These are phyloP conservation scores for Melanotaenia nigrans DNA, from an alignment of 2,797 vertebrate genomes.

Conservation along the genomic window DNA sequence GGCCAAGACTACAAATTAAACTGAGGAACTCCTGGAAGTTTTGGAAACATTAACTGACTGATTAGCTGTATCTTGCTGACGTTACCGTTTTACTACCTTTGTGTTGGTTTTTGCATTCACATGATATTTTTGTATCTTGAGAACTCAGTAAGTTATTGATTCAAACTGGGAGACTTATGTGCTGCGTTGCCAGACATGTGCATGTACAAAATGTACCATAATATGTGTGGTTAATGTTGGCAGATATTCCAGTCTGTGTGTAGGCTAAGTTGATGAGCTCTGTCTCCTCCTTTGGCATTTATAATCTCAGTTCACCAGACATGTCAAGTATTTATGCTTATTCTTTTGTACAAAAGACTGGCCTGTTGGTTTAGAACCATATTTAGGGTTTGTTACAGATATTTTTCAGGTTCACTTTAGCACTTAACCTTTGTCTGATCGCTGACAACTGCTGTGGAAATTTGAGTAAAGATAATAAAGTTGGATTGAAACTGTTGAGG, in stretches of 20 bases:
- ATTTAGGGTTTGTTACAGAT: slow-evolving; percentile 15
- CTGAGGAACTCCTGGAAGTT: slow-evolving; percentile 14
- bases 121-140: slow-evolving; percentile 41
- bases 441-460: not conserved
- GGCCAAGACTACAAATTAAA: slow-evolving; percentile 31
- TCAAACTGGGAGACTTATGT: slow-evolving; percentile 45
- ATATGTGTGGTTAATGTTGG: slow-evolving; percentile 70
- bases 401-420: not conserved
- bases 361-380: slow-evolving; percentile 19
- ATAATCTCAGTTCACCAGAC: slow-evolving; percentile 59
- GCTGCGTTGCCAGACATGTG: slow-evolving; percentile 60
- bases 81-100: slow-evolving; percentile 25
- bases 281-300: slow-evolving; percentile 67
- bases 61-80: slow-evolving; percentile 20
- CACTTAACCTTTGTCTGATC: not conserved
- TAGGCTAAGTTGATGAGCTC: slow-evolving; percentile 69
- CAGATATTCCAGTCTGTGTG: slow-evolving; percentile 71
- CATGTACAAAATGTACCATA: slow-evolving; percentile 69
- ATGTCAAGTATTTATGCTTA: slow-evolving; percentile 34
- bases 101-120: slow-evolving; percentile 34
- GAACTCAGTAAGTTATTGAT: slow-evolving; percentile 60
- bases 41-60: slow-evolving; percentile 31
- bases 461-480: not conserved
- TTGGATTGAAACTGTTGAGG: slow-evolving; percentile 2
- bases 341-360: slow-evolving; percentile 31